Percentiles rank a stretch among this genome's conserved stretches.
phyloP scores from a whole-genome alignment of 2,113 vertebrate species.

The Centropus unirufus region DNA sequence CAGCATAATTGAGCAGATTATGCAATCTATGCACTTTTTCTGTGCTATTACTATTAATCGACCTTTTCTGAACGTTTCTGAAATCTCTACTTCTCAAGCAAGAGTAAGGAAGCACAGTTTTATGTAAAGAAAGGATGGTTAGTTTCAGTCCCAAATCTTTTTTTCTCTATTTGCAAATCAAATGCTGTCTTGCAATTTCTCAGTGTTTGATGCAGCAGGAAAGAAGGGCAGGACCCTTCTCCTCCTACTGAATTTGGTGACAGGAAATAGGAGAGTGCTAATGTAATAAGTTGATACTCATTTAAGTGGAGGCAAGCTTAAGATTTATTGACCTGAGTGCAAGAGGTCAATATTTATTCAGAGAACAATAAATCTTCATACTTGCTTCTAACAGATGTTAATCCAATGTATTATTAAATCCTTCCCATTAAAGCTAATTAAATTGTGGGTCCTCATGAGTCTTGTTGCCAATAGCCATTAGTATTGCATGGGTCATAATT shows the following conservation, averaged over 20 bases:
- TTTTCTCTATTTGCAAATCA: background rate
- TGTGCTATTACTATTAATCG: background rate
- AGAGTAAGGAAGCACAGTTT: background rate
- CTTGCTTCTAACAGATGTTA: conserved; percentile 30
- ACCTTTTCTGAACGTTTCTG: background rate
- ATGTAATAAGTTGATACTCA: background rate
- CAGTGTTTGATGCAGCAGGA: background rate
- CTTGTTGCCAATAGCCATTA: conserved; percentile 39
- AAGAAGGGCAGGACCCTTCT: background rate
- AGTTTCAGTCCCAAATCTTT: background rate
- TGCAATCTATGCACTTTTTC: background rate
- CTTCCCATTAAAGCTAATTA: conserved; percentile 51
- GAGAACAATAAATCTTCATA: conserved; percentile 54
- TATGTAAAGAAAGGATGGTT: background rate
- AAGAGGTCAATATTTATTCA: conserved; percentile 56
- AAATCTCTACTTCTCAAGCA: background rate
- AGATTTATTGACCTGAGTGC: conserved; percentile 49
- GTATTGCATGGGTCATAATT: background rate
- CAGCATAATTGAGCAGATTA: background rate
- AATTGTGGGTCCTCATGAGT: background rate
- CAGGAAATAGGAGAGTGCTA: background rate
- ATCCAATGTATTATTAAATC: conserved; percentile 55
- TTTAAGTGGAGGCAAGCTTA: conserved; percentile 41
- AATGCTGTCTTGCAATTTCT: background rate
- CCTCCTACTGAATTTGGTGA: background rate